Conservation (phyloP, 2,113 vertebrate species). For the Circaetus cinerascens region DNA sequence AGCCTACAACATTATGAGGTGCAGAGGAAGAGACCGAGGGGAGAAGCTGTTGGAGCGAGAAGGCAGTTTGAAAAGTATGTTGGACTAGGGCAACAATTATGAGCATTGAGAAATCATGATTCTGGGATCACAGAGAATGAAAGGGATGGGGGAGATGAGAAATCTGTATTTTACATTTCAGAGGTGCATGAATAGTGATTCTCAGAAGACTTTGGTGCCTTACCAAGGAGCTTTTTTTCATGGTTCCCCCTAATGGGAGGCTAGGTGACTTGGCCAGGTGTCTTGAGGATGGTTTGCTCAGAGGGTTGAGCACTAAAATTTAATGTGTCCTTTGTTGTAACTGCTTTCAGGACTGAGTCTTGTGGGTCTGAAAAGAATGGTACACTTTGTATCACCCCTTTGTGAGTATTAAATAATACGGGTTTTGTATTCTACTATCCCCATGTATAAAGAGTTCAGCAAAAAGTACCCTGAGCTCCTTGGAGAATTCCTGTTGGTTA, state of each 20-base stretch:
- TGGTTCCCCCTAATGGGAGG: not conserved
- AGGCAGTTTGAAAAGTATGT: not conserved
- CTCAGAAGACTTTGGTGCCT: not conserved
- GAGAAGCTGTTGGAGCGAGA: not conserved
- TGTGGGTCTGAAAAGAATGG: not conserved
- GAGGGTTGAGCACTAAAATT: not conserved
- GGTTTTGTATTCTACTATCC: not conserved
- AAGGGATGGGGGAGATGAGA: not conserved
- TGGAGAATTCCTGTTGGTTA: not conserved
- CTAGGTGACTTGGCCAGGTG: not conserved
- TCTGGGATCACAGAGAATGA: not conserved
- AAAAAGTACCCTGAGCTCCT: not conserved
- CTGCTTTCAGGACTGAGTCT: not conserved
- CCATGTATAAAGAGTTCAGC: not conserved
- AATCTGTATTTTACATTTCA: not conserved
- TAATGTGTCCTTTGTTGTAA: not conserved
- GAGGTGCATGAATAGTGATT: not conserved
- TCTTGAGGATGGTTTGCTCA: not conserved
- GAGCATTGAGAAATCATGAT: not conserved
- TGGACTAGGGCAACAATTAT: not conserved
- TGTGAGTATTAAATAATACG: accelerated
- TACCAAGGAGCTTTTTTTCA: not conserved
- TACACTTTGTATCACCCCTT: not conserved
- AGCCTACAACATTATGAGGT: not conserved
- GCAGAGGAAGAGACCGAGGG: not conserved